Evolutionary conservation across 2,113 vertebrate species (phyloP).

Genomic region (Bostrychus sinensis): DNA sequence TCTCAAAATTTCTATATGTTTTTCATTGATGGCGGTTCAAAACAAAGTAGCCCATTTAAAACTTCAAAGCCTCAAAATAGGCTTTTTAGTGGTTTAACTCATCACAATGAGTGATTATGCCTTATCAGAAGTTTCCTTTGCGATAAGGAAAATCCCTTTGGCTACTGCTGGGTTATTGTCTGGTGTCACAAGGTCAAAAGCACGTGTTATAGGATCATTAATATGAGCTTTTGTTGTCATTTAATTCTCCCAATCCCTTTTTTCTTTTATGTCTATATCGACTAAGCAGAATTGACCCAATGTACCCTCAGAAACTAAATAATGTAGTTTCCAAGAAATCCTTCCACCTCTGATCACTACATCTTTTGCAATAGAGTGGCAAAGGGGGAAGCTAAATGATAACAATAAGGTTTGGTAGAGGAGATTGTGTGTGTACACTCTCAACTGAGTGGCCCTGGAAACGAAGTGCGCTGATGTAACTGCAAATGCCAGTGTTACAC

Average conservation of each 20-base stretch:
- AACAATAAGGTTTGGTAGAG: not conserved
- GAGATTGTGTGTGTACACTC: conserved; percentile 18
- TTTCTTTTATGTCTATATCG: conserved; percentile 2
- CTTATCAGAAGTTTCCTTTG: conserved; percentile 60
- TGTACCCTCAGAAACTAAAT: conserved; percentile 43
- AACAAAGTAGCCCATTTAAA: conserved; percentile 62
- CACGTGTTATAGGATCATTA: conserved; percentile 22
- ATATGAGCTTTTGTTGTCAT: conserved; percentile 20
- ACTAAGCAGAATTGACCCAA: conserved; percentile 44
- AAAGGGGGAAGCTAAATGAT: not conserved
- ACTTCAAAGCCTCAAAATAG: conserved; percentile 55
- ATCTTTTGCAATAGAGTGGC: conserved; percentile 3
- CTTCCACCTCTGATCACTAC: conserved; percentile 9
- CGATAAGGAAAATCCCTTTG: conserved; percentile 21
- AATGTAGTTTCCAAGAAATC: conserved; percentile 41
- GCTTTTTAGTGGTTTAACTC: conserved; percentile 44
- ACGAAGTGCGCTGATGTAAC: conserved; percentile 45
- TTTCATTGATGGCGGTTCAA: conserved; percentile 36
- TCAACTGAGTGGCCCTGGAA: not conserved
- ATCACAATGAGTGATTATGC: conserved; percentile 66
- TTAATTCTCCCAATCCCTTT: conserved; percentile 16
- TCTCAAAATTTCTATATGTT: conserved; percentile 43
- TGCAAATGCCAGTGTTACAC: conserved; percentile 37
- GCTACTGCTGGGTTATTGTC: conserved; percentile 23
- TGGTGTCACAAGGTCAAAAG: conserved; percentile 29